Conservation (phyloP, 2,797 vertebrate species). For the Bryconaethiops microstoma region DNA sequence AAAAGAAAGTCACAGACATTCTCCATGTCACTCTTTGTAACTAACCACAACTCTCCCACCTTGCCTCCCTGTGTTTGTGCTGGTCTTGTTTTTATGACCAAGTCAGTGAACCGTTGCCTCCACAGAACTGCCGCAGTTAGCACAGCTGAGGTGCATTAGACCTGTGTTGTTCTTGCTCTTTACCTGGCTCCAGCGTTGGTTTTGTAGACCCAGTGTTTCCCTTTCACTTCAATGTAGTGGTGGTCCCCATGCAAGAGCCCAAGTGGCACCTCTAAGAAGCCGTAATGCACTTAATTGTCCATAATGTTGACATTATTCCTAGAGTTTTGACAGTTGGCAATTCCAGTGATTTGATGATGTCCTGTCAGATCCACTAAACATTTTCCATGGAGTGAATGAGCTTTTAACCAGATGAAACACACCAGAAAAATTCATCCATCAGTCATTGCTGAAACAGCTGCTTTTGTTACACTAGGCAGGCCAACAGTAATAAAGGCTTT, state of each 20-base stretch:
- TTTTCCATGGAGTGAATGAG: slow-evolving; percentile 37
- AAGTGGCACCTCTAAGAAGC: slow-evolving; percentile 49
- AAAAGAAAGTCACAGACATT: slow-evolving; percentile 44
- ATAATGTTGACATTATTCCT: slow-evolving; percentile 51
- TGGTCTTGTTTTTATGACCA: slow-evolving; percentile 76
- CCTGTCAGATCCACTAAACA: slow-evolving; percentile 44
- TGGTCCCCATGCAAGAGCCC: slow-evolving; percentile 34
- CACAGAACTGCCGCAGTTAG: slow-evolving; percentile 73
- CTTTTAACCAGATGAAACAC: slow-evolving; percentile 61
- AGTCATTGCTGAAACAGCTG: slow-evolving; percentile 59
- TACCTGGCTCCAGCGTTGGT: slow-evolving; percentile 70
- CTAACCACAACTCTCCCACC: slow-evolving; percentile 22
- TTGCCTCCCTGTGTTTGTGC: slow-evolving; percentile 60
- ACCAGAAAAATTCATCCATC: slow-evolving; percentile 57
- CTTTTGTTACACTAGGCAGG: slow-evolving; percentile 64
- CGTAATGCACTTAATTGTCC: slow-evolving; percentile 52
- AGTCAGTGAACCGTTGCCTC: slow-evolving; percentile 71
- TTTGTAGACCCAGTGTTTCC: slow-evolving; percentile 58
- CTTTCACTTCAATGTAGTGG: slow-evolving; percentile 52
- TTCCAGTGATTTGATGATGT: slow-evolving; percentile 45
- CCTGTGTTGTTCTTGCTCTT: slow-evolving; percentile 69
- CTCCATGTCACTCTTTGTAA: slow-evolving; percentile 38
- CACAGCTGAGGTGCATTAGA: slow-evolving; percentile 80
- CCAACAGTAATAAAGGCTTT: slow-evolving; percentile 65
- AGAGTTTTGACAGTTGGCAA: slow-evolving; percentile 48